phyloP scores from a whole-genome alignment of 35 echinoderm and acorn worm genomes.

The Nesometra sesokonis region DNA sequence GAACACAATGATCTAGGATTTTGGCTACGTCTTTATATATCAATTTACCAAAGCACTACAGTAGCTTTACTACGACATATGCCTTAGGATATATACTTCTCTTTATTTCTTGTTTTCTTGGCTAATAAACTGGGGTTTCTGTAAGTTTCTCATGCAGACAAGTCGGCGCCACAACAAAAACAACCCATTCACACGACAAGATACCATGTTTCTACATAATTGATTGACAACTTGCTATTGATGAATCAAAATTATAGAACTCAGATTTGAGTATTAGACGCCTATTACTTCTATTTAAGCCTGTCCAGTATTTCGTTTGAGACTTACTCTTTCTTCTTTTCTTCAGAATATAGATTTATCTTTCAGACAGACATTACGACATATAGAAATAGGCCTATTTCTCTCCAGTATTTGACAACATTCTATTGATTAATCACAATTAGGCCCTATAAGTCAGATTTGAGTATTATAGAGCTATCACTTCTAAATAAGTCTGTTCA shows the following conservation, averaged over 20 bases:
- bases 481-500: too few relatives aligned
- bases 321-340: too few relatives aligned
- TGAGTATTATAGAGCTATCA: too few relatives aligned
- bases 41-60: not conserved
- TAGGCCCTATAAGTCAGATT: too few relatives aligned
- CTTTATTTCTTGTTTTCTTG: not conserved
- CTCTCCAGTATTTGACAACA: too few relatives aligned
- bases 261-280: too few relatives aligned
- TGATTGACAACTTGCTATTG: not conserved
- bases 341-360: too few relatives aligned
- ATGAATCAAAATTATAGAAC: not conserved
- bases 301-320: too few relatives aligned
- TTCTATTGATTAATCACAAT: too few relatives aligned
- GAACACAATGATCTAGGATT: not conserved
- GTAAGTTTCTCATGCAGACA: not conserved
- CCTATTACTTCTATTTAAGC: too few relatives aligned
- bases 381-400: too few relatives aligned
- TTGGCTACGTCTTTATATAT: not conserved
- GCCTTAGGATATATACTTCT: not conserved
- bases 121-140: not conserved
- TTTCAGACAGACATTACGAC: too few relatives aligned
- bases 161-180: not conserved
- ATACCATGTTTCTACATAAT: not conserved
- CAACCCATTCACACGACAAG: not conserved
- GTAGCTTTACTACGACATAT: not conserved